Base-by-base conservation (phyloP, 2,888 invertebrate species). In the Agapostemon virescens region DNA sequence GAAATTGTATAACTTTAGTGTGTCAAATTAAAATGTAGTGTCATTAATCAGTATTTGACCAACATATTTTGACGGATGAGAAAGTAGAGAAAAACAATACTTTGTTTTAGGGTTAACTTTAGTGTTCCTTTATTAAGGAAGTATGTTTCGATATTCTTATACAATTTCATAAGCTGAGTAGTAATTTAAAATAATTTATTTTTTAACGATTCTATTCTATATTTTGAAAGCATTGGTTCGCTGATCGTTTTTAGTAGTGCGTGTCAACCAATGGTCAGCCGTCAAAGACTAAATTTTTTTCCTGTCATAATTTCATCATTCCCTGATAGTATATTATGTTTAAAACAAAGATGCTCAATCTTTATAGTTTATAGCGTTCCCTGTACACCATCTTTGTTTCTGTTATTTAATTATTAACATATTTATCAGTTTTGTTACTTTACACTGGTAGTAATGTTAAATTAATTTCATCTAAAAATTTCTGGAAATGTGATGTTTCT, bases 231-330 rank as follows among this genome's bases (percentile, higher is more conserved):
- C 20, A 38, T n/a, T 5, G 30, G n/a, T 13, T 23, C 17, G 15
- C 17, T 9, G 13, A 9, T 42, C n/a, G 68, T 40, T 36, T 55
- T 20, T 77, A 82, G 82, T 82, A 52, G 58, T 82, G 58, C 6
- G 33, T 4, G 13, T 81, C 82, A 49, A 13, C 63, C 49, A 55
- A 30, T 64, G 42, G 49, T 77, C 82, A 40, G 81, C 30, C 82
- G 20, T 30, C n/a, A 11, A n/a, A 69, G 23, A 2, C 15, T 23
- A 11, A 15, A 15, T 72, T 69, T 73, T 71, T 40, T 26, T 23
- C 17, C 26, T n/a, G 3, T 0, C 1, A 13, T 9, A 17, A n/a
- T 11, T n/a, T 17, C 26, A 45, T 3, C 15, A 33, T n/a, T 20
- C 20, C 17, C 36, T 70, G 3, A n/a, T 1, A 36, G 9, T 23